Base-by-base conservation (phyloP, 2,888 invertebrate genomes). In the Chaitophorus viminalis region DNA sequence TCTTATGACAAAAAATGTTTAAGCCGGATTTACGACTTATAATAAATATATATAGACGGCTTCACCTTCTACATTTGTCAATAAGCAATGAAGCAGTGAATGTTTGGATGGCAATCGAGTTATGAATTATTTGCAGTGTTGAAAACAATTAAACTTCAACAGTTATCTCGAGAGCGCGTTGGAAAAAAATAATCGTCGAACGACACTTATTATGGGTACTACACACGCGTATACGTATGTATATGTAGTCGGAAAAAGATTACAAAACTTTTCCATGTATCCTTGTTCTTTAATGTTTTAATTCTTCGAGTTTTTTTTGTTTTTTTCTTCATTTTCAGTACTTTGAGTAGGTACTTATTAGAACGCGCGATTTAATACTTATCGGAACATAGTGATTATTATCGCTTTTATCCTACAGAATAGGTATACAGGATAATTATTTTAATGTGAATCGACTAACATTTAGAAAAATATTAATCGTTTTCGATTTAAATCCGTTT, bases 81-180 rank as follows among this genome's bases (percentile, higher is more conserved):
- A 85, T 84, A 84, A 81, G 31, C 18, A 25, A 33, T 36, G 75
- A 84, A 81, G 31, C 18, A 25, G 25, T 36, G 75, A 60, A 25
- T 60, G 14, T 52, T 70, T 14, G 72, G 17, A 75, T 52, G 65
- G 54, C 68, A 72, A 54, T 86, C n/a, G 72, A 78, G 70, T 70
- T 72, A 78, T 70, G 54, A 54, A 72, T 78, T 70, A 72, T 78
- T 78, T 72, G 68, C 36, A 54, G 54, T 39, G 78, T 78, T 68
- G n/a, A 21, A 86, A 86, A 78, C 72, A 78, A 83, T 83, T 75
- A 83, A 76, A 86, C 86, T 78, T 54, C 54, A 29, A 54, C 60
- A 60, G 36, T 75, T 75, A 36, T 82, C 6, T 72, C 54, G 60
- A 75, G 82, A 21, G 21, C 18, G 21, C 6, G 82, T 8, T 18